A percentile compares a stretch with the other conserved stretches of the same genome.
phyloP scores from a whole-genome alignment of 1,140 invertebrate species.

The Sycophaga agraensis region DNA sequence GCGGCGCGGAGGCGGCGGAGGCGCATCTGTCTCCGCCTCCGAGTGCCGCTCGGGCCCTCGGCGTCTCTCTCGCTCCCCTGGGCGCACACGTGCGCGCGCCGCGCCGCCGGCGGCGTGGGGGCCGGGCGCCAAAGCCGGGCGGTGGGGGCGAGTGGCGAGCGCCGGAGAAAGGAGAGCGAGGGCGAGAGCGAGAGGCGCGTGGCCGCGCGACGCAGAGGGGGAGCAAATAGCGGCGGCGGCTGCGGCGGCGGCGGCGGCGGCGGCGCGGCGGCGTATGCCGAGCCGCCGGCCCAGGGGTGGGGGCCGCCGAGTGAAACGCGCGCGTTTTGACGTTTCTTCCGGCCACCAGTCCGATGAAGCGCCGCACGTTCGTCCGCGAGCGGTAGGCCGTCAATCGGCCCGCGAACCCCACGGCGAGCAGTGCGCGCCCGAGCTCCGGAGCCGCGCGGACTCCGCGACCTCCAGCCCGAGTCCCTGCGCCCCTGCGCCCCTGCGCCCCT shows the following conservation, averaged over 20 bases:
- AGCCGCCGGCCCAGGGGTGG: background rate
- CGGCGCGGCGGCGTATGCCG: background rate
- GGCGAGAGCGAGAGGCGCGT: background rate
- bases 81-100: background rate
- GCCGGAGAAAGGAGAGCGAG: conserved; percentile 8
- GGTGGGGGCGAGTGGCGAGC: background rate
- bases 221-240: conserved; percentile 18
- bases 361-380: conserved; percentile 32
- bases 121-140: background rate
- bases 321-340: conserved; percentile 32
- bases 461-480: too few species aligned
- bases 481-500: too few species aligned
- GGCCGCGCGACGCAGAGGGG: conserved; percentile 5
- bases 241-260: background rate
- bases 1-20: background rate
- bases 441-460: too few species aligned
- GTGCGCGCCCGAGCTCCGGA: background rate
- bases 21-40: too few species aligned
- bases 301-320: conserved; percentile 24
- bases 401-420: conserved; percentile 23
- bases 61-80: too few species aligned
- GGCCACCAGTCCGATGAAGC: conserved; percentile 31
- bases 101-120: background rate
- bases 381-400: conserved; percentile 31
- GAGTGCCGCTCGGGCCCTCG: too few species aligned